A percentile compares a stretch with the other conserved stretches of the same genome.
phyloP scores from a whole-genome alignment of 1,140 invertebrate species.

The Hylaeus volcanicus region DNA sequence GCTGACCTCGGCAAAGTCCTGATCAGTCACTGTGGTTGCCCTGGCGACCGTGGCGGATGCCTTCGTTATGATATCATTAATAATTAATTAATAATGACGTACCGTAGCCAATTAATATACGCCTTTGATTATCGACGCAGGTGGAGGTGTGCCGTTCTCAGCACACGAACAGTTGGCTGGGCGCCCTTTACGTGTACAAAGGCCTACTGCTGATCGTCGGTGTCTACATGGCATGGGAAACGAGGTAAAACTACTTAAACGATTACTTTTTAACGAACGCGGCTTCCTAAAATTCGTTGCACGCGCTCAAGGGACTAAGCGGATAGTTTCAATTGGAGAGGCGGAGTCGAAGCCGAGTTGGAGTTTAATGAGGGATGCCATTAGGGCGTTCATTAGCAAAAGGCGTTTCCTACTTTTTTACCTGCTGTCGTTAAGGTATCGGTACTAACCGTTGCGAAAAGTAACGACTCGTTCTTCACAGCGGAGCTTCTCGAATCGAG shows the following conservation, averaged over 20 bases:
- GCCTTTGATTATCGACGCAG: conserved; percentile 79
- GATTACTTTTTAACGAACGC: background rate
- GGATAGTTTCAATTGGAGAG: conserved; percentile 2
- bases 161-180: conserved; percentile 92
- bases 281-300: background rate
- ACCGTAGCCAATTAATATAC: conserved; percentile 51
- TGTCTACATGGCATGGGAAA: conserved; percentile 99
- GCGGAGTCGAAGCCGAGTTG: conserved; percentile 3
- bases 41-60: conserved; percentile 7
- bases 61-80: background rate
- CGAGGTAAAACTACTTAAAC: conserved; percentile 80
- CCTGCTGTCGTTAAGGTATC: background rate
- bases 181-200: conserved; percentile 94
- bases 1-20: no score
- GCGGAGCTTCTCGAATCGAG: no score
- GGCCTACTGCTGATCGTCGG: conserved; percentile 92
- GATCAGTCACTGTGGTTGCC: background rate
- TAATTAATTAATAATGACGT: conserved; percentile 13
- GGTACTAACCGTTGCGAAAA: background rate
- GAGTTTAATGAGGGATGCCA: conserved; percentile 42
- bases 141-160: conserved; percentile 93
- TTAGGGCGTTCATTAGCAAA: conserved; percentile 42
- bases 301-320: background rate
- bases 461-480: background rate
- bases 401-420: conserved; percentile 21